Evolutionary conservation across 2,113 vertebrate species (phyloP), one percentile per base, ranked within the genome.

Genomic region (Toxotes jaculatrix): DNA sequence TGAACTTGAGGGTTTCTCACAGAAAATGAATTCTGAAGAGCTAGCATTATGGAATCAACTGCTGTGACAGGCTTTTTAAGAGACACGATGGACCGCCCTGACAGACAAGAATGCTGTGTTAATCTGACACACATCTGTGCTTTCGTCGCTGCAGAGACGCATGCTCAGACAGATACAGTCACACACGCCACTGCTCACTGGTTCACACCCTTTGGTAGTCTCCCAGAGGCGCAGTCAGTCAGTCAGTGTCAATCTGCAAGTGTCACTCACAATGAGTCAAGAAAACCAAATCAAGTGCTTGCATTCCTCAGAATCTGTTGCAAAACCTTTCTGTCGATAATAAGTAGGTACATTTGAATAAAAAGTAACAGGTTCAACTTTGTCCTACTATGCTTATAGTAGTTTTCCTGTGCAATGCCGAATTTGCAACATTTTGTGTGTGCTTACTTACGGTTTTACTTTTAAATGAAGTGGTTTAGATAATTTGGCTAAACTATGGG

Each of bases 211-310:
- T 86, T 87, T 82, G 67, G 74, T 68, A 55, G 83, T 84, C 81
- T 88, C 76, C 77, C 84, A 71, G 75, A 87, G 73, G 79, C 40
- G 17, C 87, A 83, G 70, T 87, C 91, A 79, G 59, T 87, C 90
- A 89, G 81, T 91, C 88, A 84, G 21, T 81, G 89, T 90, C 91
- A 92, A 83, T 91, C 84, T 85, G 73, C 63, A 51, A 83, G 79
- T 71, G 66, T 81, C 83, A 74, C 62, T 83, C 38, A 77, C 21
- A 55, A 49, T 40, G 78, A 86, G 85, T 67, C 5, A 40, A 65
- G 80, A 79, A 85, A 87, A 70, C 60, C 55, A 82, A 90, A 71
- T 77, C 57, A 83, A 47, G 69, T 72, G 79, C 66, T 73, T 40
- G 36, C 76, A 82, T 83, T 90, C 83, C 43, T 74, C 74, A 63